phyloP scores from a whole-genome alignment of 2,797 vertebrate species.

The Thunnus albacares region DNA sequence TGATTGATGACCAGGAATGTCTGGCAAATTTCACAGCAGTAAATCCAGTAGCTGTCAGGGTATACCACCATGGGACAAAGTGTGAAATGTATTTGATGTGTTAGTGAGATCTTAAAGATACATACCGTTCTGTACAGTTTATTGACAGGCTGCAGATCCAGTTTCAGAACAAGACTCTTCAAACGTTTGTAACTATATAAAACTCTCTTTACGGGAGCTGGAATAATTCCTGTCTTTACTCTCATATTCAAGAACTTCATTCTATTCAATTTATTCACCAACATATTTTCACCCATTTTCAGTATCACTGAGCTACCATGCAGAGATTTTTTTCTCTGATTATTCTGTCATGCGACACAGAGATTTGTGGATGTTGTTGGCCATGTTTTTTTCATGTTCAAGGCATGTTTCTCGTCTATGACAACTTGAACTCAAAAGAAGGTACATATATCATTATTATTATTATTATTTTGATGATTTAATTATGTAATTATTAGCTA shows the following conservation, averaged over 20 bases:
- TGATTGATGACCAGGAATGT: background rate
- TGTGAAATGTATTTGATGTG: background rate
- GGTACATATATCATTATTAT: background rate
- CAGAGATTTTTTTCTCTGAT: too few species aligned
- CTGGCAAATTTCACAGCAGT: background rate
- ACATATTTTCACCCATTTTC: background rate
- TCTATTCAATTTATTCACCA: background rate
- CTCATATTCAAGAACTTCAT: background rate
- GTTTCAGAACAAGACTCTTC: background rate
- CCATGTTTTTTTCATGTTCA: background rate
- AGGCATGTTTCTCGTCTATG: background rate
- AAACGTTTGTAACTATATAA: constrained; percentile 7
- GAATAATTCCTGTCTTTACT: background rate
- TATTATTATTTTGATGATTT: background rate
- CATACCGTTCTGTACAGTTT: constrained; percentile 7
- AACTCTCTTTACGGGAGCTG: constrained; percentile 6
- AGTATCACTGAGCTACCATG: background rate
- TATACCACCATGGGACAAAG: background rate
- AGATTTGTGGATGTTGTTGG: background rate
- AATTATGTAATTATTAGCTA: background rate
- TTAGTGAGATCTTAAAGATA: constrained; percentile 1
- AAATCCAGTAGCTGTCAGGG: background rate
- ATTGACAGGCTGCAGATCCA: background rate
- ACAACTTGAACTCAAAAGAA: background rate
- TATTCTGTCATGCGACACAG: background rate